Evolutionary conservation across 1,140 invertebrate genomes (phyloP).

Genomic region (Papilio aristodemus): DNA sequence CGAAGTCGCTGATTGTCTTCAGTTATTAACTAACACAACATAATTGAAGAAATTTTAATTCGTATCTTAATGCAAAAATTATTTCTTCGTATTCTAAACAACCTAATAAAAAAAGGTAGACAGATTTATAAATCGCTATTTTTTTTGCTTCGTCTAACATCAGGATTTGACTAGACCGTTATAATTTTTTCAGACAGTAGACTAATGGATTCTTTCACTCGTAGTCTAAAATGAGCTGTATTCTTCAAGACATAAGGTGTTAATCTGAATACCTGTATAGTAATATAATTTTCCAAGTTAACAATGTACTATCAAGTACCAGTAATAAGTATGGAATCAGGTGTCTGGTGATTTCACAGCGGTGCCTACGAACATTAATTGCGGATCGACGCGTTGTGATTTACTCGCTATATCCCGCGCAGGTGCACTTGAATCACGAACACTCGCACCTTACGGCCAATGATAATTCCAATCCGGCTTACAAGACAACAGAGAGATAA

Average conservation of each 20-base stretch:
- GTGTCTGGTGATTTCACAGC: slow-evolving; percentile 30
- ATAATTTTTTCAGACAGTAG: no score
- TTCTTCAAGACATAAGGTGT: background rate
- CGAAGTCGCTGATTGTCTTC: no score
- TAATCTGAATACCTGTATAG: background rate
- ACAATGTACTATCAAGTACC: slow-evolving; percentile 17
- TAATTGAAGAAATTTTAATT: no score
- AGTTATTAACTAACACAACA: no score
- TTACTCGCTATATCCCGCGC: slow-evolving; percentile 59
- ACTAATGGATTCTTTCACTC: background rate
- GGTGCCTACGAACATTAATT: slow-evolving; percentile 56
- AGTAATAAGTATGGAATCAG: slow-evolving; percentile 25
- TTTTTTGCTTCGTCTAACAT: no score
- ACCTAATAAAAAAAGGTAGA: no score
- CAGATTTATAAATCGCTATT: no score
- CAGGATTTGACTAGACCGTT: no score
- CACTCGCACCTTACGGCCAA: slow-evolving; percentile 42
- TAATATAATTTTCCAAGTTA: slow-evolving; percentile 19
- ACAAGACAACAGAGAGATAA: slow-evolving; percentile 20
- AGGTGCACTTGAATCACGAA: slow-evolving; percentile 68
- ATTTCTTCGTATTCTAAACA: no score
- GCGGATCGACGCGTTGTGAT: slow-evolving; percentile 58
- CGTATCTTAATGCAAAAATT: no score
- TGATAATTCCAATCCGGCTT: slow-evolving; percentile 20
- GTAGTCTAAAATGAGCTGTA: background rate